These are phyloP conservation scores for Phortica magna DNA, from an alignment of 2,888 invertebrate genomes.

Conservation along the genomic window DNA sequence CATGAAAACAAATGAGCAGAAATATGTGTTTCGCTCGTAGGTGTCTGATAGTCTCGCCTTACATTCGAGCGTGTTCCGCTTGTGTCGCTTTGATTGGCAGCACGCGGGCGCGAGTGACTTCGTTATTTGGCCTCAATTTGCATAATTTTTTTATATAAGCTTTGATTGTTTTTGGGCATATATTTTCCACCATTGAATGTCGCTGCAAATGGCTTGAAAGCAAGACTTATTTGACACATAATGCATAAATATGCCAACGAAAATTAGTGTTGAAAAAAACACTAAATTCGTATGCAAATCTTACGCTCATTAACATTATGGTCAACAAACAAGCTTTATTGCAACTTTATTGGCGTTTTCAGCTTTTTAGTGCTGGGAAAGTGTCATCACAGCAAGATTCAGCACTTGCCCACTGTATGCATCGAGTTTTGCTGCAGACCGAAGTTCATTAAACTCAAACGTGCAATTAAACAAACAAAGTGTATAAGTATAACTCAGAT, in stretches of 20 bases:
- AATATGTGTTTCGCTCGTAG: not conserved
- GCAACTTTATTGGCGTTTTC: too few relatives aligned
- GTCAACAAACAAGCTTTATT: too few relatives aligned
- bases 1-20: too few relatives aligned
- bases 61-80: not conserved
- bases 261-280: too few relatives aligned
- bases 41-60: not conserved
- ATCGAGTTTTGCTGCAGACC: not conserved
- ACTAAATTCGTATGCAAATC: too few relatives aligned
- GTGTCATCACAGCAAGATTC: too few relatives aligned
- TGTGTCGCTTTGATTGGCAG: not conserved
- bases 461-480: constrained; percentile 14
- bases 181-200: too few relatives aligned
- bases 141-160: not conserved
- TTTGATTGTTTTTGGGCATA: not conserved
- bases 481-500: not conserved
- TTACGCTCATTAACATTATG: too few relatives aligned
- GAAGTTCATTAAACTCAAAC: constrained; percentile 29
- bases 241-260: too few relatives aligned
- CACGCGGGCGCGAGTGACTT: not conserved
- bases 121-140: not conserved
- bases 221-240: too few relatives aligned
- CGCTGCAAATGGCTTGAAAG: too few relatives aligned
- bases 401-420: not conserved
- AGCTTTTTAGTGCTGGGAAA: too few relatives aligned